Percentiles rank a stretch among this genome's conserved stretches.
These are phyloP conservation scores for Gopherus flavomarginatus DNA, from an alignment of 2,113 vertebrate species.

Conservation along the genomic window DNA sequence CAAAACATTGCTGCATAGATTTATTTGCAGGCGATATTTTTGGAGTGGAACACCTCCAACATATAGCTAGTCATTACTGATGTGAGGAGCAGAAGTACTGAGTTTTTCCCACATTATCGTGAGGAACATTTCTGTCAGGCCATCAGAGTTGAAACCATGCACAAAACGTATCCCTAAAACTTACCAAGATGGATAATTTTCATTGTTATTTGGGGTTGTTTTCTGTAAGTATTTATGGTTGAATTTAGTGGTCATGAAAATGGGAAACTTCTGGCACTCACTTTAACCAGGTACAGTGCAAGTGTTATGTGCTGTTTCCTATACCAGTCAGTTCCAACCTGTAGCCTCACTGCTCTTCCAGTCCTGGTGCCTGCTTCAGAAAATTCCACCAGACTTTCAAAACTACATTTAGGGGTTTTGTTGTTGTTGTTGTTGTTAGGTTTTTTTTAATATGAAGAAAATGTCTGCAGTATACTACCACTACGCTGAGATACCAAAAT, in stretches of 20 bases:
- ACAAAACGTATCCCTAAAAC: neutral
- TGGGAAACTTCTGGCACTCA: constrained; percentile 5
- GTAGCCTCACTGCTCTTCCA: neutral
- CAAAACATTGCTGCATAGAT: neutral
- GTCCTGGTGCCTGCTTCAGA: neutral
- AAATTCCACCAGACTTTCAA: constrained; percentile 29
- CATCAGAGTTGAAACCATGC: neutral
- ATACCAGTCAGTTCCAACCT: constrained; percentile 8
- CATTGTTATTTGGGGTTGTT: constrained; percentile 20
- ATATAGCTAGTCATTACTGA: neutral
- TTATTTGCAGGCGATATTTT: neutral
- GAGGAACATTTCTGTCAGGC: neutral
- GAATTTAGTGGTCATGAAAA: neutral
- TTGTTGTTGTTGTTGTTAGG: neutral
- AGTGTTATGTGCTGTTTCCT: constrained; percentile 1
- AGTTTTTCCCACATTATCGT: neutral
- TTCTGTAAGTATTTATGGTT: neutral
- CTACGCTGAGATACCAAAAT: neutral
- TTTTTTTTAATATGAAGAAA: neutral
- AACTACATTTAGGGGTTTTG: neutral
- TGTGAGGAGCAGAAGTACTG: neutral
- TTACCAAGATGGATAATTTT: neutral
- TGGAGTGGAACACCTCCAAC: neutral
- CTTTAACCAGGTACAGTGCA: neutral
- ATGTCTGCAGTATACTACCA: neutral